Conservation (phyloP, 2,797 vertebrate genomes). For the Neoniphon sammara region DNA sequence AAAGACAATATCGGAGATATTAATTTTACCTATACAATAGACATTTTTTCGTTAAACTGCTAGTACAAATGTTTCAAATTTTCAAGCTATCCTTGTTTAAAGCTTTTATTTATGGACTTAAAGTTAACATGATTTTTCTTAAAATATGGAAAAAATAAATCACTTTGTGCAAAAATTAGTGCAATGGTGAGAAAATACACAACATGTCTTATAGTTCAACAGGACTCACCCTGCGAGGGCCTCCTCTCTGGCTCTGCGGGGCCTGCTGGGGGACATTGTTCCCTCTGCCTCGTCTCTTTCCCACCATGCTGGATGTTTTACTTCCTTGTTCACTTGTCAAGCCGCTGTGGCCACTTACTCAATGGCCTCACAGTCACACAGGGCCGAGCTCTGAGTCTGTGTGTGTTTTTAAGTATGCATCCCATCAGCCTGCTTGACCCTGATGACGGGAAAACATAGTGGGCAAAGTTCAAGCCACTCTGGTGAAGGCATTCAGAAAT, state of each 20-base stretch:
- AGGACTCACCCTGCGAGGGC: constrained; percentile 59
- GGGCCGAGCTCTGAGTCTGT: constrained; percentile 14
- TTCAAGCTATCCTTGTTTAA: too few relatives aligned
- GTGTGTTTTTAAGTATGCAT: constrained; percentile 44
- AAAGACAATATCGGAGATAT: background rate
- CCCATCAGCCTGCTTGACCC: constrained; percentile 59
- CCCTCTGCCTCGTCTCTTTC: constrained; percentile 78
- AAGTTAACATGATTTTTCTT: too few relatives aligned
- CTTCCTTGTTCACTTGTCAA: background rate
- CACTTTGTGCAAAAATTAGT: too few relatives aligned
- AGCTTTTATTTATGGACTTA: too few relatives aligned
- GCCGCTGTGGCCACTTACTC: constrained; percentile 19
- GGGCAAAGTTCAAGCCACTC: constrained; percentile 80
- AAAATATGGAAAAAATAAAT: too few relatives aligned
- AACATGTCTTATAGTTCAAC: background rate
- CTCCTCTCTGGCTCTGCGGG: constrained; percentile 45
- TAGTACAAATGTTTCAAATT: too few relatives aligned
- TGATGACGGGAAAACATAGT: constrained; percentile 68
- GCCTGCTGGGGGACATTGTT: constrained; percentile 56
- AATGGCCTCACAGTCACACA: background rate
- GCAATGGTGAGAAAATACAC: too few relatives aligned
- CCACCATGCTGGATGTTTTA: constrained; percentile 72
- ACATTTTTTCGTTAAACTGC: background rate
- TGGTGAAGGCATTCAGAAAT: constrained; percentile 16
- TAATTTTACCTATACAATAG: background rate